A percentile compares a stretch with the other conserved stretches of the same genome.
Evolutionary conservation across 1,140 invertebrate species (phyloP).

Genomic region (Brachionus rubens): DNA sequence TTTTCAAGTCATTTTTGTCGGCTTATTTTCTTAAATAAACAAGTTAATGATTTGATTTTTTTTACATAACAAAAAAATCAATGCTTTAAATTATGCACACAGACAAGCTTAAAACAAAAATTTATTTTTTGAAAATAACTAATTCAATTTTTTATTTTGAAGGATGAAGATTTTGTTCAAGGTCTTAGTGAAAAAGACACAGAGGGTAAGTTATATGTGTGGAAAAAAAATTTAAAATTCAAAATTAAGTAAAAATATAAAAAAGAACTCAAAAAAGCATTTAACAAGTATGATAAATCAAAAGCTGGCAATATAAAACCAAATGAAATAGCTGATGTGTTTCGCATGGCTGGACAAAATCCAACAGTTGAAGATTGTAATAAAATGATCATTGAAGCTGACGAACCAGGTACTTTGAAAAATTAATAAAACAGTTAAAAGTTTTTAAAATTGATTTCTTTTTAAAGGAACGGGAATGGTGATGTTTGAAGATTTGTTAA

Average conservation of each 20-base stretch:
- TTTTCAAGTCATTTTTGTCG: too few species aligned
- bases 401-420: conserved; percentile 33
- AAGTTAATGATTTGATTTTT: too few species aligned
- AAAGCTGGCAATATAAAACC: conserved; percentile 10
- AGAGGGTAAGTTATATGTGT: not conserved
- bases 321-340: conserved; percentile 40
- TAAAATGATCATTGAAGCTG: conserved; percentile 27
- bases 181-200: too few species aligned
- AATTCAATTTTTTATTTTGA: too few species aligned
- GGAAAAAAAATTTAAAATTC: too few species aligned
- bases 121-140: too few species aligned
- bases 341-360: conserved; percentile 44
- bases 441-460: not conserved
- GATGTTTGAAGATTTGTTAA: conserved; percentile 37
- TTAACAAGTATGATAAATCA: conserved; percentile 33
- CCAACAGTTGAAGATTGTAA: conserved; percentile 37
- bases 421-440: not conserved
- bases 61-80: too few species aligned
- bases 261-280: conserved; percentile 24
- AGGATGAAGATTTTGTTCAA: too few species aligned
- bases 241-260: too few species aligned
- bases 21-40: too few species aligned
- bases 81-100: too few species aligned
- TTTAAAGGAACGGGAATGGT: conserved; percentile 18
- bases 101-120: too few species aligned